These are phyloP conservation scores for Marisa cornuarietis DNA, from an alignment of 1,140 invertebrate species.

Conservation along the genomic window DNA sequence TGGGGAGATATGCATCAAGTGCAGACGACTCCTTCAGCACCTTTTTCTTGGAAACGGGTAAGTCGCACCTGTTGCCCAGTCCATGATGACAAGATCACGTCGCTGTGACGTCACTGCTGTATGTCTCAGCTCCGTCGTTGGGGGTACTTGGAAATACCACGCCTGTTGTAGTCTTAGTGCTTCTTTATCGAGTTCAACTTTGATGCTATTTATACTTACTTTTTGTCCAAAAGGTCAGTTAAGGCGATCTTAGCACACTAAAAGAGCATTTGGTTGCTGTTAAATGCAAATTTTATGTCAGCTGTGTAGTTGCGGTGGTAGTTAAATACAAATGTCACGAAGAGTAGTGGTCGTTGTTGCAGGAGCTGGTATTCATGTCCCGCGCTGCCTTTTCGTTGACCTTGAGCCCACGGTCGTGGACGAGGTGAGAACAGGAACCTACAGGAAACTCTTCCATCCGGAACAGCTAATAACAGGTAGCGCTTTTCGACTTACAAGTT, in stretches of 20 bases:
- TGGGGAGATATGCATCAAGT: constrained; percentile 50
- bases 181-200: neutral
- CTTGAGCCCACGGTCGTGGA: constrained; percentile 87
- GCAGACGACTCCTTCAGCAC: constrained; percentile 87
- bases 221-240: neutral
- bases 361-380: neutral
- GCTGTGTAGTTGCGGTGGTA: neutral
- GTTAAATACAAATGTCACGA: neutral
- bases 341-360: neutral
- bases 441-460: constrained; percentile 72
- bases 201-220: neutral
- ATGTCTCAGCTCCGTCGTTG: neutral
- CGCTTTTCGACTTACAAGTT: constrained; percentile 43
- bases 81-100: neutral
- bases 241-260: neutral
- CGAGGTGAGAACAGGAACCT: constrained; percentile 74
- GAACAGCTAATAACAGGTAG: constrained; percentile 77
- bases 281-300: too few species aligned
- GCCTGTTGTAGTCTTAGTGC: neutral
- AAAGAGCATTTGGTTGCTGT: neutral
- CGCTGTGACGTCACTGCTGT: neutral
- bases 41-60: constrained; percentile 84
- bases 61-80: neutral
- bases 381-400: constrained; percentile 75
- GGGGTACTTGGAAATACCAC: neutral